Percentiles rank a stretch among this genome's conserved stretches.
These are phyloP conservation scores for Pachyuromys duprasi DNA, from an alignment of 2,797 vertebrate genomes.

Conservation along the genomic window DNA sequence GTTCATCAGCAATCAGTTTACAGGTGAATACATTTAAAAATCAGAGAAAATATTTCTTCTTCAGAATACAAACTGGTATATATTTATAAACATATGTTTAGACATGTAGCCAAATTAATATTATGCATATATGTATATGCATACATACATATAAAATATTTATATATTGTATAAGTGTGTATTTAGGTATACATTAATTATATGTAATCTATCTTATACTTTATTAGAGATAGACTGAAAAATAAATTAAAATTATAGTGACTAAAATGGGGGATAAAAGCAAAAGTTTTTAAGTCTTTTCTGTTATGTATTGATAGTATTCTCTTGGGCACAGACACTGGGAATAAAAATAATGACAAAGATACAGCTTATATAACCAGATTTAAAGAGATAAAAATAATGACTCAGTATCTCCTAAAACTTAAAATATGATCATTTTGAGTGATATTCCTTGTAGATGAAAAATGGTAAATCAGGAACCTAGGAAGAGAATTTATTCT, in stretches of 20 bases:
- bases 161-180: background rate
- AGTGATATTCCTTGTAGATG: background rate
- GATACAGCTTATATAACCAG: background rate
- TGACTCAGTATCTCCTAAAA: background rate
- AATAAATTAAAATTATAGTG: constrained; percentile 25
- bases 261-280: background rate
- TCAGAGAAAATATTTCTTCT: background rate
- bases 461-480: constrained; percentile 2
- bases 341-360: constrained; percentile 55
- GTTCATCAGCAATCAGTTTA: background rate
- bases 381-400: background rate
- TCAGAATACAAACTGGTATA: background rate
- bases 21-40: background rate
- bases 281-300: background rate
- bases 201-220: background rate
- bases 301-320: background rate
- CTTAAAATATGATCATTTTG: background rate
- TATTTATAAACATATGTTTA: background rate
- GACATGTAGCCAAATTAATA: accelerated
- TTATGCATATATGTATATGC: background rate
- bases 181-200: background rate
- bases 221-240: background rate
- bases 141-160: background rate
- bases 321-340: background rate
- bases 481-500: background rate